Conservation (phyloP, 2,888 invertebrate genomes). For the Platypus cylindrus region DNA sequence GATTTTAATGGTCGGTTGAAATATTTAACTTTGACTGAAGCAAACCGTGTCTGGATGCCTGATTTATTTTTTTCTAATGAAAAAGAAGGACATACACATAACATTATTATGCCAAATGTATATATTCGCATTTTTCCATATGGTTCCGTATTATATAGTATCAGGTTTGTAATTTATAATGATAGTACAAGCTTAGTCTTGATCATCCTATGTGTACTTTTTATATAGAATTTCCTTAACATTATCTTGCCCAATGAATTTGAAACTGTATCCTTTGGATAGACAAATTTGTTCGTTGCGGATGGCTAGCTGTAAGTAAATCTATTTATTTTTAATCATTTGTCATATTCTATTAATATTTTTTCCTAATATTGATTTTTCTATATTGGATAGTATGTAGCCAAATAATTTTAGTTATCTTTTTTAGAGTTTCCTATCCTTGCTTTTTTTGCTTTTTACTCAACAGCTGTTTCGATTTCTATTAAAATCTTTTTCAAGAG, state of each 20-base stretch:
- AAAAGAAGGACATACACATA: conserved; percentile 94
- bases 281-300: conserved; percentile 87
- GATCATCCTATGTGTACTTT: conserved; percentile 3
- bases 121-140: conserved; percentile 93
- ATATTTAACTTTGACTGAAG: conserved; percentile 86
- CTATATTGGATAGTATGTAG: too few relatives aligned
- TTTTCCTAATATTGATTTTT: too few relatives aligned
- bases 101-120: conserved; percentile 95
- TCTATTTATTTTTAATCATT: neutral
- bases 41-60: conserved; percentile 95
- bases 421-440: too few relatives aligned
- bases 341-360: neutral
- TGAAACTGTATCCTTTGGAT: conserved; percentile 93
- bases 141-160: conserved; percentile 91
- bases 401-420: too few relatives aligned
- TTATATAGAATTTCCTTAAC: conserved; percentile 79
- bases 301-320: conserved; percentile 91
- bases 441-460: too few relatives aligned
- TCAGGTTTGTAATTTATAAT: conserved; percentile 44
- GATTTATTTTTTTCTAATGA: conserved; percentile 97
- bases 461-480: too few relatives aligned
- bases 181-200: too few relatives aligned
- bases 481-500: too few relatives aligned
- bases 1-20: conserved; percentile 79
- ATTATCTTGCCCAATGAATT: conserved; percentile 93